A percentile compares a stretch with the other conserved stretches of the same genome.
These are phyloP conservation scores for Hetaerina titia DNA, from an alignment of 2,888 invertebrate genomes.

Conservation along the genomic window DNA sequence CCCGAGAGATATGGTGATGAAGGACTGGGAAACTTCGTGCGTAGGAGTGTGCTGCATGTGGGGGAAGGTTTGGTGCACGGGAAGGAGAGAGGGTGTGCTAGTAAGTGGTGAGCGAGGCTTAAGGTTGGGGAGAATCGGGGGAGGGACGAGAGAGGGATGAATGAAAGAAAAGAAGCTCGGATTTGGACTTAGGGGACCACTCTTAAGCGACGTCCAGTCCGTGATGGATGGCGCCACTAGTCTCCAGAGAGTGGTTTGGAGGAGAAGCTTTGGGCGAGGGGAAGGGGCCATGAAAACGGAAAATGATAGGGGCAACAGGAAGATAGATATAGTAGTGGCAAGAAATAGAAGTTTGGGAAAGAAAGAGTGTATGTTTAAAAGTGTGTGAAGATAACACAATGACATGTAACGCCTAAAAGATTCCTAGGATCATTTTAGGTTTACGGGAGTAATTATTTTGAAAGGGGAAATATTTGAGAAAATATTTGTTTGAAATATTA, in stretches of 20 bases:
- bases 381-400: neutral
- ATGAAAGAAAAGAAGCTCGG: constrained; percentile 45
- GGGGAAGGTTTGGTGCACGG: neutral
- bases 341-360: neutral
- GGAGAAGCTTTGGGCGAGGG: neutral
- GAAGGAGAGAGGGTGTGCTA: neutral
- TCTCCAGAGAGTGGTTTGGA: neutral
- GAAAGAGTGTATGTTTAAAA: neutral
- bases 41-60: neutral
- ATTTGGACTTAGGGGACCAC: constrained; percentile 67
- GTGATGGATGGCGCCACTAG: constrained; percentile 58
- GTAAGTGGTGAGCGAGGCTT: constrained; percentile 14
- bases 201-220: constrained; percentile 57
- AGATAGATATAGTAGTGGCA: neutral
- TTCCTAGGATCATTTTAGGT: neutral
- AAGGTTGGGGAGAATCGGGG: neutral
- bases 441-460: too few species aligned
- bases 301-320: neutral
- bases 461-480: neutral
- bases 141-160: constrained; percentile 15
- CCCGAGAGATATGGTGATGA: constrained; percentile 45
- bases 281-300: neutral
- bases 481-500: neutral
- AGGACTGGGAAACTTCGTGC: neutral
- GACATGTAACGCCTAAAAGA: neutral